Evolutionary conservation across 1,140 invertebrate species (phyloP).

Genomic region (Drosophila lacteicornis): DNA sequence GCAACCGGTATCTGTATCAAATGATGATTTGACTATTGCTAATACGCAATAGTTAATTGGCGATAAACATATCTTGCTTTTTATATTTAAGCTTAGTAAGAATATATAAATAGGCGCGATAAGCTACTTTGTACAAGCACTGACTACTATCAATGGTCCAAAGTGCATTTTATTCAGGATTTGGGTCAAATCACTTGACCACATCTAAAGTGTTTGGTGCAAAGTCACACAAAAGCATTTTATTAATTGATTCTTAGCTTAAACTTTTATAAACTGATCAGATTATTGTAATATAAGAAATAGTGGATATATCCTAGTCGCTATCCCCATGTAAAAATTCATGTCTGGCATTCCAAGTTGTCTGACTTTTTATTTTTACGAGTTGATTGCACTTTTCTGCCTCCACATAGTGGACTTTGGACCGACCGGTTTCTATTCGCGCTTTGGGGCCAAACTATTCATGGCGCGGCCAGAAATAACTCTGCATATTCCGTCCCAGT

Average conservation of each 20-base stretch:
- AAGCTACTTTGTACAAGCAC: not conserved
- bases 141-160: not conserved
- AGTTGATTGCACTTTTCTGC: constrained; percentile 75
- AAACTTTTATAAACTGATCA: too few species aligned
- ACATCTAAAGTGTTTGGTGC: not conserved
- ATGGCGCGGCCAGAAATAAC: constrained; percentile 48
- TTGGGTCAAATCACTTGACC: constrained; percentile 8
- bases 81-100: not conserved
- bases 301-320: constrained; percentile 8
- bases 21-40: not conserved
- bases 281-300: not conserved
- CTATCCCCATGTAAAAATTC: not conserved
- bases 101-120: not conserved
- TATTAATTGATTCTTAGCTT: not conserved
- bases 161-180: constrained; percentile 2
- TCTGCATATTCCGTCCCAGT: constrained; percentile 2
- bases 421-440: constrained; percentile 42
- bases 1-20: constrained; percentile 19
- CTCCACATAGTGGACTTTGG: constrained; percentile 67
- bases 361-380: constrained; percentile 52
- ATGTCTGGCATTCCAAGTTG: constrained; percentile 50
- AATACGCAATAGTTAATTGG: constrained; percentile 7
- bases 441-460: constrained; percentile 55
- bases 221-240: not conserved
- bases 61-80: not conserved